Evolutionary conservation across 2,888 invertebrate species (phyloP), one percentile per base, ranked within the genome.

Genomic region (Ennomos quercinarius): DNA sequence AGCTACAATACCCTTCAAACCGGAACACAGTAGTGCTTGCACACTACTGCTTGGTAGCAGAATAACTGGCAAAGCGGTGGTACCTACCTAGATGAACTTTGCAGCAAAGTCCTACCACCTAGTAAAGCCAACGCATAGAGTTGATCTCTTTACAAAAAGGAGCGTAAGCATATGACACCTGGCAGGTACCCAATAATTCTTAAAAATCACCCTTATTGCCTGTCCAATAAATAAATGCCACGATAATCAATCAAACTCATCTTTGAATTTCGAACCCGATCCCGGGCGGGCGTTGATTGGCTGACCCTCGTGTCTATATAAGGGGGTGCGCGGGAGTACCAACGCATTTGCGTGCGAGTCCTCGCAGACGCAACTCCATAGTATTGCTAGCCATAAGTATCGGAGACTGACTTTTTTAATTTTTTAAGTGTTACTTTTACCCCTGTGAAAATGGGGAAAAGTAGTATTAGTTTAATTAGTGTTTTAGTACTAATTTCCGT

Each of bases 371-470:
- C 71, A 69, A 72, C 73, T 79, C 74, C 61, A 70, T 77, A 86
- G 87, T 87, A 89, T 87, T 87, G 74, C 63, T 76, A 83, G 79
- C 48, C 48, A 67, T 82, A 80, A 83, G 80, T 64, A 69, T 68
- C 62, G 48, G 77, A 87, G 88, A 91, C 90, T 91, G 90, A 87
- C 74, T 71, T 66, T 66, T 45, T 67, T 61, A 59, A 46, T 67
- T 71, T 64, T 57, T 48, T 80, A 77, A 81, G 84, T 81, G 80
- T 66, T 64, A 77, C 78, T 80, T 78, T 74, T 70, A 77, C 88
- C 91, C 90, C 81, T 71, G 67, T 55, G 73, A 89, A 72, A 64
- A 91, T 91, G 91, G 91, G 90, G 90, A 79, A 76, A 69, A 75
- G 74, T 87, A 86, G 76, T 71, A 77, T 86, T 80, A 87, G 88